Evolutionary conservation across 2,113 vertebrate species (phyloP).

Genomic region (Chionis minor): DNA sequence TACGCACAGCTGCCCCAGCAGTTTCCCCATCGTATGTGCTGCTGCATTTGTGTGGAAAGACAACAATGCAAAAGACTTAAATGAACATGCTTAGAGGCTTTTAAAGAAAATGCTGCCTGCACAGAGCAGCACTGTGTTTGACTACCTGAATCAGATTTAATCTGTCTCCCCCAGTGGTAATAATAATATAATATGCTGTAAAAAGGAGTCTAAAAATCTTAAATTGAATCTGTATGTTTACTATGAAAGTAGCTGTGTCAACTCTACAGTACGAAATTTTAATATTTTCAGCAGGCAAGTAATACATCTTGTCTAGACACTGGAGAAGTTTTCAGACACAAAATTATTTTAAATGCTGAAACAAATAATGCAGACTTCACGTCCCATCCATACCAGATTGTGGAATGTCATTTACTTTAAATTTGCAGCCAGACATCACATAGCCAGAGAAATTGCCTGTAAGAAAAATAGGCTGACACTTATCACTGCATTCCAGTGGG

Average conservation of each 20-base stretch:
- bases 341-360: slow-evolving; percentile 63
- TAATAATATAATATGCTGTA: not conserved
- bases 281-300: slow-evolving; percentile 63
- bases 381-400: slow-evolving; percentile 21
- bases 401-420: slow-evolving; percentile 64
- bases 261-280: slow-evolving; percentile 25
- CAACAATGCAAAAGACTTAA: not conserved
- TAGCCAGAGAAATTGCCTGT: slow-evolving; percentile 53
- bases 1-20: not conserved
- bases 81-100: not conserved
- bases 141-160: not conserved
- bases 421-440: slow-evolving; percentile 63
- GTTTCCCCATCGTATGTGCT: not conserved
- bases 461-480: slow-evolving; percentile 55
- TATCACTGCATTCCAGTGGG: slow-evolving; percentile 36
- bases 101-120: not conserved
- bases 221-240: slow-evolving; percentile 48
- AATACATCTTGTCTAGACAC: slow-evolving; percentile 72
- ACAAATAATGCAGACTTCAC: slow-evolving; percentile 26
- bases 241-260: not conserved
- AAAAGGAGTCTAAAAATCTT: slow-evolving; percentile 19
- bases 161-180: not conserved
- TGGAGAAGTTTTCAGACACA: slow-evolving; percentile 49
- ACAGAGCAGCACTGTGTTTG: not conserved
- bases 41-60: not conserved